A percentile compares a stretch with the other conserved stretches of the same genome.
Conservation (phyloP, 2,888 invertebrate genomes). For the Melieria picta region DNA sequence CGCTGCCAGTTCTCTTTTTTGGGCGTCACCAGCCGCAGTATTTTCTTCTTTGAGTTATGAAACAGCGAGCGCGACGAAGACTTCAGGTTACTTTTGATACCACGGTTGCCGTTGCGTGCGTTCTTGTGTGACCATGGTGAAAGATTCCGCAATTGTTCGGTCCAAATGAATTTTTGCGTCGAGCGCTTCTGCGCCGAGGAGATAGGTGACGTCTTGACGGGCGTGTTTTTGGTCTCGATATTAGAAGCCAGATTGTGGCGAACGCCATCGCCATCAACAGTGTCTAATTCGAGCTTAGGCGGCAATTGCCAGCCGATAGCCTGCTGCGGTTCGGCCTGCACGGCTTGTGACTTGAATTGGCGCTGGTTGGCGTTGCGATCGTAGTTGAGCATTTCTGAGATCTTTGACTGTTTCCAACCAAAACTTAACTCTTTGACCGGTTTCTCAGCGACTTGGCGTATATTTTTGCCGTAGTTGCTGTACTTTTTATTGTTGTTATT, state of each 20-base stretch:
- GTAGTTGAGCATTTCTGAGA: conserved; percentile 58
- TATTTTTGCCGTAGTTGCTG: conserved; percentile 48
- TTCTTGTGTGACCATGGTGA: conserved; percentile 55
- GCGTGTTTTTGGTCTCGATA: conserved; percentile 60
- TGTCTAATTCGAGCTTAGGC: conserved; percentile 59
- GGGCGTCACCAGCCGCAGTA: conserved; percentile 58
- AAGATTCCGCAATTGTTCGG: conserved; percentile 56
- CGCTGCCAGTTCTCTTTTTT: conserved; percentile 51
- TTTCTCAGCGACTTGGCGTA: conserved; percentile 44
- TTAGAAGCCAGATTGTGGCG: conserved; percentile 60
- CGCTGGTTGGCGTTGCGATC: conserved; percentile 44
- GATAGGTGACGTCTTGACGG: conserved; percentile 51
- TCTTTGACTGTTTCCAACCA: conserved; percentile 56
- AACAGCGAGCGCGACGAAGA: conserved; percentile 54
- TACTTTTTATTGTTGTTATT: conserved; percentile 48
- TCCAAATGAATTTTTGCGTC: conserved; percentile 54
- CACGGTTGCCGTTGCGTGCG: conserved; percentile 21
- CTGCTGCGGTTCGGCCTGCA: conserved; percentile 57
- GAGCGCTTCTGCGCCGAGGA: conserved; percentile 18
- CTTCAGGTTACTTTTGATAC: conserved; percentile 41
- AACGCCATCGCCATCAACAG: conserved; percentile 58
- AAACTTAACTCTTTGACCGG: conserved; percentile 48
- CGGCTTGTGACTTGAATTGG: conserved; percentile 48
- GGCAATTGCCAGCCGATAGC: conserved; percentile 56
- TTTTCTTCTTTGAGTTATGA: conserved; percentile 58